These are phyloP conservation scores for Carcharodon carcharias DNA, from an alignment of 2,797 vertebrate genomes.

Conservation along the genomic window DNA sequence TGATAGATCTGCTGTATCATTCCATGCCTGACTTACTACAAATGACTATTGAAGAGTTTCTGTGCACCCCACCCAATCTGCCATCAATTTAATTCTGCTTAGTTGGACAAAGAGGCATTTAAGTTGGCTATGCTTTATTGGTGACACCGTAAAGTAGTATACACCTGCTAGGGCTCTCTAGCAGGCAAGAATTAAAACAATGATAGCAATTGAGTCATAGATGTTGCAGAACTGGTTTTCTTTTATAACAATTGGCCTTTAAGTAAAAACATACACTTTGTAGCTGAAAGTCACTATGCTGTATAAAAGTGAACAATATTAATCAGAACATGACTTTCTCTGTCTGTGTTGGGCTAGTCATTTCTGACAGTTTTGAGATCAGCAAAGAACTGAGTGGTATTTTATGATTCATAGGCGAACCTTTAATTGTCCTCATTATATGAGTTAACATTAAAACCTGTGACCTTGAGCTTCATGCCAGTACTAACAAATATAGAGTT, in stretches of 20 bases:
- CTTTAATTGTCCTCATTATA: conserved; percentile 19
- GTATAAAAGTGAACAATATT: not conserved
- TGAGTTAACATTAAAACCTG: not conserved
- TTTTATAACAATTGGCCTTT: conserved; percentile 14
- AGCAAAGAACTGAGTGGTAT: not conserved
- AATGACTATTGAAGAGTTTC: not conserved
- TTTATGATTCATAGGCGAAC: not conserved
- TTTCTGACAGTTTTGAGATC: not conserved
- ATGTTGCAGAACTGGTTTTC: not conserved
- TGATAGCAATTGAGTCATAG: conserved; percentile 18
- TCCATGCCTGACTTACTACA: not conserved
- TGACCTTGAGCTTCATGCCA: not conserved
- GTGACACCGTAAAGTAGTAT: not conserved
- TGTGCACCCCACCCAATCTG: not conserved
- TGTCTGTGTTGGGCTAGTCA: not conserved
- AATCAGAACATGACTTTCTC: not conserved
- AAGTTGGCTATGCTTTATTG: not conserved
- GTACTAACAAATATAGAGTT: not conserved
- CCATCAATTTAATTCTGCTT: not conserved
- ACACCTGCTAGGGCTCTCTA: not conserved
- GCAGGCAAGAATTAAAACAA: not conserved
- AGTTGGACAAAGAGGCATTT: not conserved
- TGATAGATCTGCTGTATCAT: not conserved
- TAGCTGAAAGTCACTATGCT: not conserved
- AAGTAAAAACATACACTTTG: not conserved